Evolutionary conservation across 2,797 vertebrate species (phyloP), one percentile per base, ranked within the genome.

Genomic region (Eptatretus atami): DNA sequence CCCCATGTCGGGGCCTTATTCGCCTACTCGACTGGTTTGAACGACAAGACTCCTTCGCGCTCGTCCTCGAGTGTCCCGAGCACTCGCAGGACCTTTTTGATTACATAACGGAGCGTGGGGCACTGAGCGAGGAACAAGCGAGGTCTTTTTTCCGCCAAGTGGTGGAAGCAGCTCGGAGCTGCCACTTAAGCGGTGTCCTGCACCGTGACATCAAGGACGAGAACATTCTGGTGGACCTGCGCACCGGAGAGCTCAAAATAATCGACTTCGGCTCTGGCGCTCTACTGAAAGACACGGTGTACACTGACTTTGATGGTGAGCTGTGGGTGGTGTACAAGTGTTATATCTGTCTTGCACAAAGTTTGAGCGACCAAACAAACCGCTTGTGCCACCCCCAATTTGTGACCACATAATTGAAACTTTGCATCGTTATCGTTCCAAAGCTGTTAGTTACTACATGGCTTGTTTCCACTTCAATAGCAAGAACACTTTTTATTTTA

Each of bases 151-250:
- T 94, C 74, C 75, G 78, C 64, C 87, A 94, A 75, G 80, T 93
- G 71, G 75, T 92, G 72, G 84, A 90, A 71, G 86, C 86, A 2
- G 84, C 90, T 72, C 76, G 79, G 9, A 85, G 92, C 71, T 93
- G 86, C 73, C 78, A 81, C 72, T 75, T 5, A 77, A 82, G 81
- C 71, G 83, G 86, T 10, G 87, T 94, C 63, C 79, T 93, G 67
- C 86, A 93, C 77, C 77, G 86, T 9, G 85, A 93, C 76, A 87
- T 94, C 75, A 93, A 93, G 70, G 86, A 86, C 71, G 86, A 93
- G 72, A 93, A 93, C 72, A 86, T 94, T 66, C 77, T 92, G 63
- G 78, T 93, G 55, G 83, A 90, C 73, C 78, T 92, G 10, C 76
- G 73, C 63, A 85, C 75, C 6, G 80, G 84, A 1, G 82, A 88